phyloP scores from a whole-genome alignment of 1,140 invertebrate species.

The Spodoptera litura region DNA sequence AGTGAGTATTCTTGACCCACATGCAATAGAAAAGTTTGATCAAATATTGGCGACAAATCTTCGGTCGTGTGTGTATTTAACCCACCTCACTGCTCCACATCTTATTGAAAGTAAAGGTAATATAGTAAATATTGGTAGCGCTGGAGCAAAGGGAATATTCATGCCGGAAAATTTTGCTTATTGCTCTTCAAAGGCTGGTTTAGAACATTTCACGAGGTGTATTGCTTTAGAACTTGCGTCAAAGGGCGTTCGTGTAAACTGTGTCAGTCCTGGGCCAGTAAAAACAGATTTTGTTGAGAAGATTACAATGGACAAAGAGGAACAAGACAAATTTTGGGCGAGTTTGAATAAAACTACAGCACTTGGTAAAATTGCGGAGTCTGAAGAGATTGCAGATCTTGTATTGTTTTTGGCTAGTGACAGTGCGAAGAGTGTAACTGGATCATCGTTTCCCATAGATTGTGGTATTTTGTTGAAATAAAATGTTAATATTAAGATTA shows the following conservation, averaged over 20 bases:
- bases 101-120: constrained; percentile 89
- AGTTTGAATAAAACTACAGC: constrained; percentile 69
- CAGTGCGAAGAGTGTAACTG: constrained; percentile 92
- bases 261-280: constrained; percentile 92
- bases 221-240: constrained; percentile 90
- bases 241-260: constrained; percentile 93
- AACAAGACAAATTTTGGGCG: background rate
- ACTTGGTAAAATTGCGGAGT: constrained; percentile 89
- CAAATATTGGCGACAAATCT: constrained; percentile 90
- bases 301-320: constrained; percentile 82
- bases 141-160: constrained; percentile 82
- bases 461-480: constrained; percentile 52
- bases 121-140: constrained; percentile 92
- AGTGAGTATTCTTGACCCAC: constrained; percentile 69
- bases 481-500: background rate
- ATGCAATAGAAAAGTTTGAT: constrained; percentile 90
- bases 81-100: constrained; percentile 90
- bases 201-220: constrained; percentile 85
- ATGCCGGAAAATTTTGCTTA: constrained; percentile 50
- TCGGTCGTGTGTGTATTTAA: constrained; percentile 89
- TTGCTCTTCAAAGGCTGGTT: constrained; percentile 60
- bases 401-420: constrained; percentile 89
- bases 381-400: constrained; percentile 89
- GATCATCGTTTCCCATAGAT: constrained; percentile 86
- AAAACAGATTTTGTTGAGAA: constrained; percentile 91